These are phyloP conservation scores for Brachirus orientalis DNA, from an alignment of 2,113 vertebrate species.

Conservation along the genomic window DNA sequence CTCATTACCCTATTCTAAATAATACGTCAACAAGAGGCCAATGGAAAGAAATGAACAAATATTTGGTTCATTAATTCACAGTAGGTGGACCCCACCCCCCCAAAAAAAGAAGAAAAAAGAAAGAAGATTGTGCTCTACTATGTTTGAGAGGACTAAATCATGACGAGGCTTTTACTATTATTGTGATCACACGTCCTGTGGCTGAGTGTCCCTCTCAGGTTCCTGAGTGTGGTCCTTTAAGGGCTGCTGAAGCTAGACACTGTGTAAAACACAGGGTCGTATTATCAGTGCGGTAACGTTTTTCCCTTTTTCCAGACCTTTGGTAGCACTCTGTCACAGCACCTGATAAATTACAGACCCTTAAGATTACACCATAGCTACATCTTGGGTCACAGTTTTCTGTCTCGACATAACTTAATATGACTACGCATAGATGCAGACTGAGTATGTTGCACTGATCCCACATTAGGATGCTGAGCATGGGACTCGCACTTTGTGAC, in stretches of 20 bases:
- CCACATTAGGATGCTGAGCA: slow-evolving; percentile 22
- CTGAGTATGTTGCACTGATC: background rate
- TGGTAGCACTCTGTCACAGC: slow-evolving; percentile 39
- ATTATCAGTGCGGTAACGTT: slow-evolving; percentile 45
- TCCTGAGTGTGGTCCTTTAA: slow-evolving; percentile 31
- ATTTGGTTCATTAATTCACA: slow-evolving; percentile 45
- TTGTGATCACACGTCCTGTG: slow-evolving; percentile 49
- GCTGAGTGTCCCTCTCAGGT: slow-evolving; percentile 51
- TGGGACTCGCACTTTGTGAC: background rate
- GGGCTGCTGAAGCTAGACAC: slow-evolving; percentile 9
- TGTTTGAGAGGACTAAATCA: slow-evolving; percentile 7
- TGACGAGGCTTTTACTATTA: slow-evolving; percentile 40
- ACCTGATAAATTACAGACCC: slow-evolving; percentile 41
- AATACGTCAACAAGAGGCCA: slow-evolving; percentile 49
- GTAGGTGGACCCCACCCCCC: slow-evolving; percentile 2
- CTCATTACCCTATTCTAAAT: slow-evolving; percentile 49
- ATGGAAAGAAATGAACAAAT: slow-evolving; percentile 42
- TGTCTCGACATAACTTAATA: slow-evolving; percentile 55
- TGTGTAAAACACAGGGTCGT: slow-evolving; percentile 59
- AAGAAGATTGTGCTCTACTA: background rate
- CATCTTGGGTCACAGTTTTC: slow-evolving; percentile 27
- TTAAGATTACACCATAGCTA: slow-evolving; percentile 25
- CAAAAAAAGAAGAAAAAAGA: too few relatives aligned
- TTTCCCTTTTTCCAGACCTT: slow-evolving; percentile 27
- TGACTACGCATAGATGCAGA: background rate